These are phyloP conservation scores for Neodiprion fabricii DNA, from an alignment of 1,140 invertebrate genomes.

Conservation along the genomic window DNA sequence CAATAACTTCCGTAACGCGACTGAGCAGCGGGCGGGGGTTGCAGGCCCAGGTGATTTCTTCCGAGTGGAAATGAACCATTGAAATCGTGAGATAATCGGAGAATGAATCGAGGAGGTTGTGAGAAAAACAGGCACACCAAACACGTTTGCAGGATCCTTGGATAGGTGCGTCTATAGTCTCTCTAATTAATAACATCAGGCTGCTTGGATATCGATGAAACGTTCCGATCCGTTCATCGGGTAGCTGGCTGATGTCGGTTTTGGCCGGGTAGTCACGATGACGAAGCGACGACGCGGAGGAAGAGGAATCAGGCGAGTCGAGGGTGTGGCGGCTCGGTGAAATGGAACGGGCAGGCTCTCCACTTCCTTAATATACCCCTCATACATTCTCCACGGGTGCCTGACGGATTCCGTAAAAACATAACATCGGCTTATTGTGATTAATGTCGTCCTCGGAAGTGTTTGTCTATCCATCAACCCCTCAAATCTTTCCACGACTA, in stretches of 20 bases:
- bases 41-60: too few species aligned
- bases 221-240: neutral
- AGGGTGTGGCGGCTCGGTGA: too few species aligned
- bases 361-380: neutral
- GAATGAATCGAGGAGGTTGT: too few species aligned
- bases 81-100: too few species aligned
- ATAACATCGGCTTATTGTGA: constrained; percentile 3
- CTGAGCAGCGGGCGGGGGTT: too few species aligned
- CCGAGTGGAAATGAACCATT: too few species aligned
- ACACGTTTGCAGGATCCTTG: neutral
- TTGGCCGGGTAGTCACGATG: neutral
- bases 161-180: neutral
- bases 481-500: neutral
- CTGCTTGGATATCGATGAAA: neutral
- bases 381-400: neutral
- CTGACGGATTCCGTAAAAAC: neutral
- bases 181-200: neutral
- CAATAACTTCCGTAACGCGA: too few species aligned
- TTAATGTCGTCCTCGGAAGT: neutral
- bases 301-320: too few species aligned
- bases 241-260: neutral
- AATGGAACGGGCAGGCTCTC: neutral
- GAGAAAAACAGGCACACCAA: neutral
- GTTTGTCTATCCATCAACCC: constrained; percentile 2
- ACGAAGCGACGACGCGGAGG: neutral